These are phyloP conservation scores for Drosophila paramelanica DNA, from an alignment of 2,888 invertebrate species.

Conservation along the genomic window DNA sequence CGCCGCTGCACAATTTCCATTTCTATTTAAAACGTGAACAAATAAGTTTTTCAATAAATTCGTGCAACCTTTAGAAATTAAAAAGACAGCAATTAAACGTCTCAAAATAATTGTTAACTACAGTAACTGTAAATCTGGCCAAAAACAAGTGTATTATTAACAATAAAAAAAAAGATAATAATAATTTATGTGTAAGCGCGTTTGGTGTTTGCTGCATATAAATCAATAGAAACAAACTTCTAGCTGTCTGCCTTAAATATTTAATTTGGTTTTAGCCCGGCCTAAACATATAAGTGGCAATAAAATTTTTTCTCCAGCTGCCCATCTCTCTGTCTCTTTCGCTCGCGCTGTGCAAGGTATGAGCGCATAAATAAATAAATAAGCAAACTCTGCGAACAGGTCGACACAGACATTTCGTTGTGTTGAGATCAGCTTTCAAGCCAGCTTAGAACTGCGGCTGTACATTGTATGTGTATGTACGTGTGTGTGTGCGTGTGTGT, in stretches of 20 bases:
- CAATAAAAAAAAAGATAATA: constrained; percentile 2
- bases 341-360: neutral
- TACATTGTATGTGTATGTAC: constrained; percentile 22
- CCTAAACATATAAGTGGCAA: constrained; percentile 66
- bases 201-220: constrained; percentile 42
- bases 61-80: neutral
- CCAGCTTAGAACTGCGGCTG: constrained; percentile 8
- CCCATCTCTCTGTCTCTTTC: constrained; percentile 1
- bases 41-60: constrained; percentile 3
- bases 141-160: constrained; percentile 30
- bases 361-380: constrained; percentile 56
- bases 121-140: constrained; percentile 23
- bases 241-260: constrained; percentile 65
- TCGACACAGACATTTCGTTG: constrained; percentile 34
- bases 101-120: constrained; percentile 5
- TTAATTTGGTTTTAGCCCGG: constrained; percentile 60
- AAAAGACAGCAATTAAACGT: neutral
- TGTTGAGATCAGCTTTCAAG: constrained; percentile 17
- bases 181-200: constrained; percentile 1
- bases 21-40: neutral
- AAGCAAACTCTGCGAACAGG: constrained; percentile 36
- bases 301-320: constrained; percentile 43
- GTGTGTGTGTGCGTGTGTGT: constrained; percentile 29
- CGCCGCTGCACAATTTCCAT: constrained; percentile 15
- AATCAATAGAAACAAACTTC: constrained; percentile 63